Evolutionary conservation across 2,113 vertebrate species (phyloP), one percentile per base, ranked within the genome.

Genomic region (Neopipo cinnamomea): DNA sequence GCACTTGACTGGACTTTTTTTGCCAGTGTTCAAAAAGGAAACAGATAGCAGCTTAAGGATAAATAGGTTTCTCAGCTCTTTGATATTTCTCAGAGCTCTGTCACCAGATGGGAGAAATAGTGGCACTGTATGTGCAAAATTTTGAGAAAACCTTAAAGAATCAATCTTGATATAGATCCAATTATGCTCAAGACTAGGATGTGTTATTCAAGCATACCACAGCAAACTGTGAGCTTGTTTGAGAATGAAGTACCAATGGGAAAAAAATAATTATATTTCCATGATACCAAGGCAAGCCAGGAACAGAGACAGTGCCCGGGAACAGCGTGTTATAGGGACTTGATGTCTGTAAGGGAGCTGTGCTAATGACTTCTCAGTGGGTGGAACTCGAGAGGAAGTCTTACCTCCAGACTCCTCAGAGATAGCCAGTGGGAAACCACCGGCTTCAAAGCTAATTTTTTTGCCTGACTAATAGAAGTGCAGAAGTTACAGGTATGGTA

Each of bases 351-450:
- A 55, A 94, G 62, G 81, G 68, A 95, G 42, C 47, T 2, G 28
- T 19, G 55, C 63, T 96, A 93, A 94, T 91, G 82, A 94, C 91
- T 96, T 96, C 94, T 85, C 82, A 42, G 93, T 93, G 91, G 93
- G 94, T 94, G 93, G 94, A 95, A 94, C 78, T 83, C 85, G 67
- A 93, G 75, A 94, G 88, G 88, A 97, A 96, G 74, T 46, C 93
- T 94, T 93, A 93, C 96, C 95, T 96, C 78, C 88, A 95, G 89
- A 85, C 89, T 93, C 59, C 81, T 96, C 81, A 50, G 89, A 81
- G 91, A 93, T 52, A 92, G 82, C 81, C 91, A 91, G 91, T 89
- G 91, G 95, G 95, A 95, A 96, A 96, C 77, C 85, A 88, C 67
- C 0, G 2, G 27, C 78, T 96, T 90, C 89, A 80, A 55, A 93